Evolutionary conservation across 2,113 vertebrate genomes (phyloP).

Genomic region (Calidris pugnax): DNA sequence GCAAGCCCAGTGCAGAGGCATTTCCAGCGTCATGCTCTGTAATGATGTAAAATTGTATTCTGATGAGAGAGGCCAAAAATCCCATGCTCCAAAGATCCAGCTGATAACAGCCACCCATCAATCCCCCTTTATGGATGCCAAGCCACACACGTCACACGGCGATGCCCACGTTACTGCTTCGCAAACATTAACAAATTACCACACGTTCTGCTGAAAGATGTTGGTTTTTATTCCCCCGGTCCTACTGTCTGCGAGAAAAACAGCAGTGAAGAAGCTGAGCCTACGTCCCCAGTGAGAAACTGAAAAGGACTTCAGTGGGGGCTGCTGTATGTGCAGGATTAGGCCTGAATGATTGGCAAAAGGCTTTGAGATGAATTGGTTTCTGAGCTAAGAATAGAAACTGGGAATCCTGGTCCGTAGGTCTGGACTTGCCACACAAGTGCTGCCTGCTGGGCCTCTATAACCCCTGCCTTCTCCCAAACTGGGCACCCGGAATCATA

Average conservation of each 20-base stretch:
- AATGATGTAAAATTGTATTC: slow-evolving; percentile 24
- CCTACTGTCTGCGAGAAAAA: not conserved
- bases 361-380: not conserved
- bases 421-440: rapidly evolving
- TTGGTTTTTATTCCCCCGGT: not conserved
- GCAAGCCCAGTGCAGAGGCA: slow-evolving; percentile 1
- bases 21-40: slow-evolving; percentile 43
- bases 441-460: not conserved
- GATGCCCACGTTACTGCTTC: not conserved
- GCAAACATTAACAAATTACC: not conserved
- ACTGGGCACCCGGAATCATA: not conserved
- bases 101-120: not conserved
- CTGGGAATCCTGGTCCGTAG: not conserved
- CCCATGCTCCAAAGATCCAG: not conserved
- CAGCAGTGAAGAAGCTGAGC: not conserved
- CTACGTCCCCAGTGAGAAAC: not conserved
- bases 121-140: not conserved
- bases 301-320: not conserved
- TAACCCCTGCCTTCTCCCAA: not conserved
- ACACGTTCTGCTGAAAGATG: not conserved
- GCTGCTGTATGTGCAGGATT: not conserved
- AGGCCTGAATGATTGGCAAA: not conserved
- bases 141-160: not conserved
- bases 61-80: slow-evolving; percentile 35
- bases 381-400: not conserved